Evolutionary conservation across 2,888 invertebrate species (phyloP), one percentile per base, ranked within the genome.

Genomic region (Torymus texanus): DNA sequence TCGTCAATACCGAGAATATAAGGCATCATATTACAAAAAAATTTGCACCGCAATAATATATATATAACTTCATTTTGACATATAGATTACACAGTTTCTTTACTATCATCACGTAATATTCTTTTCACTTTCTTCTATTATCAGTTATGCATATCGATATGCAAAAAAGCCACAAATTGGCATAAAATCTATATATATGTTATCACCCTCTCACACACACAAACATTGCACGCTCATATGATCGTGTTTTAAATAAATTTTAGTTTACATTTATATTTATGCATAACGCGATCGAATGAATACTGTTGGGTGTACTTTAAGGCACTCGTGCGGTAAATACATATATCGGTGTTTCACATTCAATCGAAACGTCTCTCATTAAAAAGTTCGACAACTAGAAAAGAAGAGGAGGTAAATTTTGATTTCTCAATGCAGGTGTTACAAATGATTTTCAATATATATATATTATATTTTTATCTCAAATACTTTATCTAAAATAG

Each of bases 281-380:
- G 65, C 62, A 76, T 67, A 71, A 78, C 61, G 78, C 81, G 76
- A 59, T 74, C 53, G 61, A 78, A 83, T 82, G 84, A 84, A 85
- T 85, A 85, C 85, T 85, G 84, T 84, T 83, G 68, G 84, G 84
- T 87, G 85, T 86, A 86, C 84, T 83, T 87, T 87, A 88, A 88
- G 88, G 88, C 88, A 88, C 88, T 87, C 88, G 88, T 88, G 88
- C 88, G 83, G 78, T 80, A 85, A 85, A 87, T 84, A 85, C 83
- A 83, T 81, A 74, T 78, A 83, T 83, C 79, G 80, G 81, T 81
- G 82, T 82, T 62, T 72, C 41, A 12, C 66, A 29, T 63, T 55
- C 41, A 56, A 71, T 81, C 41, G 18, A 51, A 51, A 58, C 68
- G 65, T 70, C 59, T 65, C 55, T 53, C 12, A 74, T 56, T 12